Evolutionary conservation across 37 sponge, comb jelly and placozoan species (phyloP).

Genomic region (Ephydatia muelleri): DNA sequence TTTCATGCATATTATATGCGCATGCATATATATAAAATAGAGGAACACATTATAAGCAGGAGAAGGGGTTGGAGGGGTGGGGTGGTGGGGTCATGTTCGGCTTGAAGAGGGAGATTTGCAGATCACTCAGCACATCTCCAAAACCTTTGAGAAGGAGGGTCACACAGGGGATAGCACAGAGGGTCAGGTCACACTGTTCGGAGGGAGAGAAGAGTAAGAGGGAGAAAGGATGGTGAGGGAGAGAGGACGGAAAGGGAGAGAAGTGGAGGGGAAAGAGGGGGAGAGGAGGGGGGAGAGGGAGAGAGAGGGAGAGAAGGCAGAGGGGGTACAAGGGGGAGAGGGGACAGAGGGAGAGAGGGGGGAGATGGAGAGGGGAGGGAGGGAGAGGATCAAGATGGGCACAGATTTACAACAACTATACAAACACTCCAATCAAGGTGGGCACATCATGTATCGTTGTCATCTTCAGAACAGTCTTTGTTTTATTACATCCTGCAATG

Average conservation of each 20-base stretch:
- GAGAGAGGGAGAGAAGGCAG: background rate
- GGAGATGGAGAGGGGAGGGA: too few relatives aligned
- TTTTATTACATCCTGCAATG: too few relatives aligned
- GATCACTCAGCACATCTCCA: background rate
- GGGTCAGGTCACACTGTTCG: background rate
- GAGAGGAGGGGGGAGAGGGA: background rate
- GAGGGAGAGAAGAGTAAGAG: background rate
- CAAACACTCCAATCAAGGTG: too few relatives aligned
- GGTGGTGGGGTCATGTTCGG: background rate
- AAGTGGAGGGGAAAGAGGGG: background rate
- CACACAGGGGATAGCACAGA: background rate
- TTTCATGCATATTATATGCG: too few relatives aligned
- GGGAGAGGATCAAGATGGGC: too few relatives aligned
- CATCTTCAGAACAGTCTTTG: too few relatives aligned
- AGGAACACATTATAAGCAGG: too few relatives aligned
- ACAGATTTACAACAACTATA: too few relatives aligned
- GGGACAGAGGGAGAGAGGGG: background rate
- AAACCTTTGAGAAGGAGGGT: background rate
- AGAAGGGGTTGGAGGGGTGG: background rate
- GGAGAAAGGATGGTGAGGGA: background rate
- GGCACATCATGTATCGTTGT: too few relatives aligned
- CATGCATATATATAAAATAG: too few relatives aligned
- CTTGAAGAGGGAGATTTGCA: conserved; percentile 10
- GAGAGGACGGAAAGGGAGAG: background rate
- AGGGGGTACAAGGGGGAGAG: background rate